These are phyloP conservation scores for Cryptoprocta ferox DNA, from an alignment of 2,797 vertebrate species.

Conservation along the genomic window DNA sequence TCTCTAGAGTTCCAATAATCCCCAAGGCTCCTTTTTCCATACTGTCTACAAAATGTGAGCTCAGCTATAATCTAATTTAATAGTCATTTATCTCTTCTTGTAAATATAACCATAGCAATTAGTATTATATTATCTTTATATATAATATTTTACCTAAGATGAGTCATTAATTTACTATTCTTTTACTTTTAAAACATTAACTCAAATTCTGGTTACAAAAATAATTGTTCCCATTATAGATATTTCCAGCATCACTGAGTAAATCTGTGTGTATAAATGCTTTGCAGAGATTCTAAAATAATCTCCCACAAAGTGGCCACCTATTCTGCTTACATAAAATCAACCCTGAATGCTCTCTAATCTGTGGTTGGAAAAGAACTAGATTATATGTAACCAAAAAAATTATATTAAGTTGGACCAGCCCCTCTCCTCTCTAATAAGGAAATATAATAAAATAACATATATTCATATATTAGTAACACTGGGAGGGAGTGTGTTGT, in stretches of 20 bases:
- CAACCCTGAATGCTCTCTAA: not conserved
- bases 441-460: not conserved
- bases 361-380: not conserved
- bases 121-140: not conserved
- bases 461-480: not conserved
- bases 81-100: not conserved
- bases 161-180: not conserved
- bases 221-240: not conserved
- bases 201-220: not conserved
- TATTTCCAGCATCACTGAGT: not conserved
- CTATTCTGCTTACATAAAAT: not conserved
- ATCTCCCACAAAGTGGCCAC: not conserved
- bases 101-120: not conserved
- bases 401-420: not conserved
- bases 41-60: not conserved
- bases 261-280: not conserved
- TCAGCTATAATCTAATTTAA: not conserved
- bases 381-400: not conserved
- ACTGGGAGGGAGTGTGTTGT: not conserved
- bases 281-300: slow-evolving; percentile 14
- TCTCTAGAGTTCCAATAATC: not conserved
- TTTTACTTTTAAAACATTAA: not conserved
- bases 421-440: not conserved
- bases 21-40: not conserved
- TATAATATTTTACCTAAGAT: not conserved